These are phyloP conservation scores for Ectobius pallidus DNA, from an alignment of 2,888 invertebrate species.

Conservation along the genomic window DNA sequence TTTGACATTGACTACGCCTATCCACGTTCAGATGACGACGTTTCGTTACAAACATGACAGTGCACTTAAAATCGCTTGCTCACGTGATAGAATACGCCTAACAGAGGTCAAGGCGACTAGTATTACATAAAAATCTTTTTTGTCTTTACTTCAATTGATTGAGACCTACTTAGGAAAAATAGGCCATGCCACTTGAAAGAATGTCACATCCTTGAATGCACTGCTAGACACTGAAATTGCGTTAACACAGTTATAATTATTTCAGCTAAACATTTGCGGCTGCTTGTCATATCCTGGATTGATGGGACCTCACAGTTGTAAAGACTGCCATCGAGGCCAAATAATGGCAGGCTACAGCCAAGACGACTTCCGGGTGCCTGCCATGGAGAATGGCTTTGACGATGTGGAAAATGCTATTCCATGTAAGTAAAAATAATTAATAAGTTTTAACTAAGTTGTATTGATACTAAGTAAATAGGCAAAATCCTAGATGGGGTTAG, in stretches of 20 bases:
- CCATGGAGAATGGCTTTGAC: constrained; percentile 43
- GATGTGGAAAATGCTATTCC: constrained; percentile 47
- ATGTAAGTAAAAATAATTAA: too few species aligned
- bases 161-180: neutral
- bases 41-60: too few species aligned
- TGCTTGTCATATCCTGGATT: neutral
- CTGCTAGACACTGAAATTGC: too few species aligned
- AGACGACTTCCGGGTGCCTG: neutral
- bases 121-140: neutral
- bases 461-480: too few species aligned
- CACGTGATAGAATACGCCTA: neutral
- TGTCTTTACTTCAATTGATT: neutral
- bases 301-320: constrained; percentile 62
- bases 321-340: constrained; percentile 55
- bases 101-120: neutral
- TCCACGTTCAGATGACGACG: neutral
- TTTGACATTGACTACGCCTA: neutral
- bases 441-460: too few species aligned
- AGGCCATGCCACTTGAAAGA: too few species aligned
- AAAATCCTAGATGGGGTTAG: too few species aligned
- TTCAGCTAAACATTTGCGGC: constrained; percentile 13
- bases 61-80: neutral
- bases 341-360: constrained; percentile 50
- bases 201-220: too few species aligned
- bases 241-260: neutral